Evolutionary conservation across 2,113 vertebrate genomes (phyloP), one percentile per base, ranked within the genome.

Genomic region (Chamaetylas fuelleborni): DNA sequence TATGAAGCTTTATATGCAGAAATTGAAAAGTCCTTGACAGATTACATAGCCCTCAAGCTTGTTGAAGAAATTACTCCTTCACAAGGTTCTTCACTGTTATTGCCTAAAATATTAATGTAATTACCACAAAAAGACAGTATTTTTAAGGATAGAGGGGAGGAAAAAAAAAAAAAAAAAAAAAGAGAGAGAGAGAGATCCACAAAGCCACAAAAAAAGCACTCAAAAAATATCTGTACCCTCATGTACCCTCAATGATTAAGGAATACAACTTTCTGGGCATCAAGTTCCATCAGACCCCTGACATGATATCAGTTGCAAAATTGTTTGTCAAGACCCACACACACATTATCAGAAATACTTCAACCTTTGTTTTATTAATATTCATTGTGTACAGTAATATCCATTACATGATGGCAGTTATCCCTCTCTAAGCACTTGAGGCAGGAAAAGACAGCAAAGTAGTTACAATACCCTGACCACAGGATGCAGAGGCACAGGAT

Each of bases 21-120:
- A 96, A 88, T 50, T 77, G 54, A 88, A 40, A 88, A 90, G 38
- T 77, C 73, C 36, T 83, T 91, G 70, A 96, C 64, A 90, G 78
- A 90, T 34, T 76, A 90, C 45, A 47, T 86, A 96, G 54, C 28
- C 50, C 45, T 65, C 56, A 81, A 86, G 22, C 48, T 86, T 72
- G 8, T 71, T 80, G 51, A 92, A 92, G 54, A 91, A 92, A 95
- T 72, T 81, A 72, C 26, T 90, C 64, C 15, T 88, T 96, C 66
- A 76, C 48, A 81, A 85, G 33, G 19, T 70, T 92, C 47, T 58
- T 82, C 80, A 77, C 18, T 47, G 12, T 60, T 93, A 73, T 16
- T 77, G 74, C 31, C 71, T 80, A 89, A 93, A 90, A 76, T 94
- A 92, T 42, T 85, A 53, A 77, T 11, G 6, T 26, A 82, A 90